Conservation (phyloP, 2,113 vertebrate species). For the Felis catus region DNA sequence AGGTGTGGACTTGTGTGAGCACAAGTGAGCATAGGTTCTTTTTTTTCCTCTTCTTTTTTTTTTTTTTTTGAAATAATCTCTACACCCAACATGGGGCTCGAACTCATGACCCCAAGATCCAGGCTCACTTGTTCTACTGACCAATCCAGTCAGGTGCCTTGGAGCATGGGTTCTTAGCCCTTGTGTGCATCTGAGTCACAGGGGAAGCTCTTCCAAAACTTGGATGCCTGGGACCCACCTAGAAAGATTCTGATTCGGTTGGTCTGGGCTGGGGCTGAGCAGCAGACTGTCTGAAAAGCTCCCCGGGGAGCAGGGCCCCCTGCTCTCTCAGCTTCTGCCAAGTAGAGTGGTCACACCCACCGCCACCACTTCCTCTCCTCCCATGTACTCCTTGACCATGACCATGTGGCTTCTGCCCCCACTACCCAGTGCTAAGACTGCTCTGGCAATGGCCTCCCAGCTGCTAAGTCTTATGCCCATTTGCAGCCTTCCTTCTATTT, state of each 20-base stretch:
- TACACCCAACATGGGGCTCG: background rate
- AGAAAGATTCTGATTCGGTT: background rate
- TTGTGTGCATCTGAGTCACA: background rate
- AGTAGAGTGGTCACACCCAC: background rate
- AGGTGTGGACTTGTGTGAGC: background rate
- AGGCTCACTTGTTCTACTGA: background rate
- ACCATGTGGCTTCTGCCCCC: background rate
- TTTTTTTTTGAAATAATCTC: background rate
- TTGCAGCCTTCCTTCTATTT: background rate
- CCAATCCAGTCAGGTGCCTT: background rate
- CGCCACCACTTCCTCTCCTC: background rate
- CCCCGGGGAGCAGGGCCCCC: no score
- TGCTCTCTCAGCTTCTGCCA: background rate
- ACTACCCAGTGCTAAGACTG: rapidly evolving
- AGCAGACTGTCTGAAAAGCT: no score
- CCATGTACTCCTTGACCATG: background rate
- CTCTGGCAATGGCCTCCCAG: background rate
- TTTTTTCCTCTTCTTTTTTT: background rate
- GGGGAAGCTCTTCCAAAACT: background rate
- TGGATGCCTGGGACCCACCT: background rate
- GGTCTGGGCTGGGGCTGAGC: background rate
- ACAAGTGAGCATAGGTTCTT: background rate
- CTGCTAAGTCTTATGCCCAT: background rate
- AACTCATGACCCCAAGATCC: background rate
- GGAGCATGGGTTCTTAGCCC: background rate